These are phyloP conservation scores for Bufo bufo DNA, from an alignment of 2,113 vertebrate species.

Conservation along the genomic window DNA sequence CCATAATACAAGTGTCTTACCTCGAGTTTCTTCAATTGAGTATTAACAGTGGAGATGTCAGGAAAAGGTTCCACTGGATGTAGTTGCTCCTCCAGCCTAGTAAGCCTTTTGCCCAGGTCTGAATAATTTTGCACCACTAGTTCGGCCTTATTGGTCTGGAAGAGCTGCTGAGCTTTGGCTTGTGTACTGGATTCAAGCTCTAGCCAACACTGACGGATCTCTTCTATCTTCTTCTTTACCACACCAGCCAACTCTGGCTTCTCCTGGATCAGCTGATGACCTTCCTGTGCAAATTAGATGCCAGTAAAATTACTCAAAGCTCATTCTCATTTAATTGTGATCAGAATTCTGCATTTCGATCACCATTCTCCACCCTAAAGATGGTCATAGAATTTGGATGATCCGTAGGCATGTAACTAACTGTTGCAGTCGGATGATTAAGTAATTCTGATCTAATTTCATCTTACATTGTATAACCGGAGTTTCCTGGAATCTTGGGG, in stretches of 20 bases:
- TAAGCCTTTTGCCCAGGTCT: slow-evolving; percentile 82
- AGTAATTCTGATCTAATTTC: too few relatives aligned
- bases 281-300: slow-evolving; percentile 75
- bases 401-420: too few relatives aligned
- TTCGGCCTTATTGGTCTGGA: slow-evolving; percentile 85
- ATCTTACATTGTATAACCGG: too few relatives aligned
- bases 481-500: too few relatives aligned
- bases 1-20: slow-evolving; percentile 64
- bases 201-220: slow-evolving; percentile 88
- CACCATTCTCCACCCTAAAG: too few relatives aligned
- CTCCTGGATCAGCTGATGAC: slow-evolving; percentile 87
- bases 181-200: slow-evolving; percentile 88
- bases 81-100: slow-evolving; percentile 84
- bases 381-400: too few relatives aligned
- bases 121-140: slow-evolving; percentile 85
- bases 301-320: not conserved
- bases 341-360: not conserved
- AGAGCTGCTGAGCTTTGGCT: slow-evolving; percentile 85
- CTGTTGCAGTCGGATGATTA: too few relatives aligned
- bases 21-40: slow-evolving; percentile 88
- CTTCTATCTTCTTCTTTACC: slow-evolving; percentile 81
- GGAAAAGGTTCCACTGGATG: slow-evolving; percentile 77
- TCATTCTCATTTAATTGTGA: not conserved
- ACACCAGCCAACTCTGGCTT: slow-evolving; percentile 85
- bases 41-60: slow-evolving; percentile 86